phyloP scores from a whole-genome alignment of 1,140 invertebrate genomes.

The Brachionus sp. region DNA sequence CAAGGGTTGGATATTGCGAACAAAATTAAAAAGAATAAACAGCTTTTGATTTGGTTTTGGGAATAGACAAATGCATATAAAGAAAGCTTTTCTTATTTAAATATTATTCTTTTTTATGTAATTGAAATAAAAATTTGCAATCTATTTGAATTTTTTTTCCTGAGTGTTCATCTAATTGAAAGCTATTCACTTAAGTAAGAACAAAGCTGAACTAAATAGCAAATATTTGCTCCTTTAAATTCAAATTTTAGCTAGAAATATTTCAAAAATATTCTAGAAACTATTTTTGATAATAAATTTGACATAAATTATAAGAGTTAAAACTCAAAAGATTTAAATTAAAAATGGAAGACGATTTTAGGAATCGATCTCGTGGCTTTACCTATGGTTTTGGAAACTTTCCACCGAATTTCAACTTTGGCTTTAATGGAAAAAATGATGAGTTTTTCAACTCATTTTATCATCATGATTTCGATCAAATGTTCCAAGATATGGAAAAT shows the following conservation, averaged over 20 bases:
- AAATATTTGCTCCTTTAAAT: background rate
- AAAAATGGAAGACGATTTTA: constrained; percentile 41
- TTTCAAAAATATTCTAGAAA: constrained; percentile 1
- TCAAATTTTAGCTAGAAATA: constrained; percentile 2
- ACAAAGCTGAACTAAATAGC: background rate
- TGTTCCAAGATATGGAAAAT: constrained; percentile 41
- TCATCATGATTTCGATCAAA: constrained; percentile 16
- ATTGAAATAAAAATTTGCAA: background rate
- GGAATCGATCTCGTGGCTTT: background rate
- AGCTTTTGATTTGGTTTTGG: background rate
- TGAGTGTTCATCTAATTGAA: background rate
- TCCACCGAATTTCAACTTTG: background rate
- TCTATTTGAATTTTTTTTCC: background rate
- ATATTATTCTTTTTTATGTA: background rate
- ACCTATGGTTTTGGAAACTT: background rate
- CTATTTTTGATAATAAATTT: background rate
- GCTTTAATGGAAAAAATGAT: background rate
- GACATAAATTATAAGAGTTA: background rate
- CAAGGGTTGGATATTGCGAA: constrained; percentile 9
- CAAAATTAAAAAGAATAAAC: background rate
- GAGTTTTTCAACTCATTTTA: constrained; percentile 27
- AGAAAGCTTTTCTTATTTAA: background rate
- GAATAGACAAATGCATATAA: background rate
- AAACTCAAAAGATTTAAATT: background rate
- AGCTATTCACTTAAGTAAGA: background rate